Evolutionary conservation across 92 coral and sea anemone species (phyloP), one percentile per base, ranked within the genome.

Genomic region (Parazoanthus atlanticus): DNA sequence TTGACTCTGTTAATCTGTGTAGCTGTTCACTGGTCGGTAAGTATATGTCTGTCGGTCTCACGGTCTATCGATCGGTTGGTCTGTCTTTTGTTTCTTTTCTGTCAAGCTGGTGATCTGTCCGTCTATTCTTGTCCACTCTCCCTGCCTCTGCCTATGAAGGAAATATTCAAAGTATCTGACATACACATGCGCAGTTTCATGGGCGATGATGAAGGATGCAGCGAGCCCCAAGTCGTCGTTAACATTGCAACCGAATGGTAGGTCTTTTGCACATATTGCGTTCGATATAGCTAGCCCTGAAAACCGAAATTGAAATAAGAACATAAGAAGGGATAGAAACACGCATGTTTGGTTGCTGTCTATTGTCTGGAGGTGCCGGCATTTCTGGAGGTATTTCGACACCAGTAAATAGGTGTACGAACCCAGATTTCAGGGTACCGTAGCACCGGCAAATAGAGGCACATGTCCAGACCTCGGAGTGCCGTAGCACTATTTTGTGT

Each of bases 191-290:
- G 43, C 67, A 43, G 67, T 88, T 19, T 70, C 74, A 31, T 61
- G 85, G 32, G 54, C 85, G 26, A 88, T 64, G 84, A 80, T 34
- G 17, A 64, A 49, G 26, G 75, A 82, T 2, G 86, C 86, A 36
- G 32, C 31, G 6, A 81, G 86, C 23, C 86, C 86, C 61, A 33
- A 12, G 74, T 81, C 86, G 16, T 81, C 86, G 75, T 81, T 81
- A 81, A 81, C 75, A 43, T 81, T 81, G 75, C 33, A 23, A 1
- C 86, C 86, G 31, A 81, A 81, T 64, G 86, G 86, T n/a, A 81
- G 23, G 75, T 81, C 19, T 34, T 13, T 26, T 16, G 11, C 54
- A 28, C 86, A 82, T 38, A 82, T 36, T 1, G 86, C 23, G 36
- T 65, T 64, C 33, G 75, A 31, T 19, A 82, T 1, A 25, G 86